Base-by-base conservation (phyloP, 2,888 invertebrate genomes). In the Nebria salina region DNA sequence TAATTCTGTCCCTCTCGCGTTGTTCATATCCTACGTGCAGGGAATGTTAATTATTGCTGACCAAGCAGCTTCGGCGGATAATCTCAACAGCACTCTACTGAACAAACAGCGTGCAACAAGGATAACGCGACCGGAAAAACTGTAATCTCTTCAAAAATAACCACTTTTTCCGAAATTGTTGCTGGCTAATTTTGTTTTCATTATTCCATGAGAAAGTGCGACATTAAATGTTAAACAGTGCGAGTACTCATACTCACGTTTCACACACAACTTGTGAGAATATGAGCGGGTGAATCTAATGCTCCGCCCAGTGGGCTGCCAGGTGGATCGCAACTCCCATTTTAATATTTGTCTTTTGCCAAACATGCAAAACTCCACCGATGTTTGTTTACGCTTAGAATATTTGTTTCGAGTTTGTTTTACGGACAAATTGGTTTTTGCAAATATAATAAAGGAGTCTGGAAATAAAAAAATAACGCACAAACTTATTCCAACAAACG, bases 11-110 rank as follows among this genome's bases (percentile, higher is more conserved):
- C 13, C 70, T 9, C 66, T 77, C 20, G 43, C 54, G 11, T 43
- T 77, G 20, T 15, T 54, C 54, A 13, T 5, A 34, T 73, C 7
- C 13, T 68, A 82, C 84, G 84, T 84, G 84, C 83, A 82, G 81
- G 73, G 84, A 84, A 84, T 84, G 84, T 84, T 84, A 84, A 84
- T 84, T 83, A 77, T 72, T 75, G 84, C 84, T 84, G 84, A 84
- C 83, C 83, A 82, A 80, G 81, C 83, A 13, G 73, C 20, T 25
- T 65, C 65, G 66, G 3, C 72, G 76, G 72, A 76, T 76, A 76
- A 76, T 43, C 81, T 75, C 75, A 41, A 13, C 25, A 25, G 20
- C 65, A 64, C 75, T 64, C 75, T 15, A 20, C 42, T 65, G 8
- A 20, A 54, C 70, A 70, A 70, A 70, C 70, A 70, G 11, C 5